Conservation (phyloP, 1,140 invertebrate genomes). For the Tetramorium simillimum region DNA sequence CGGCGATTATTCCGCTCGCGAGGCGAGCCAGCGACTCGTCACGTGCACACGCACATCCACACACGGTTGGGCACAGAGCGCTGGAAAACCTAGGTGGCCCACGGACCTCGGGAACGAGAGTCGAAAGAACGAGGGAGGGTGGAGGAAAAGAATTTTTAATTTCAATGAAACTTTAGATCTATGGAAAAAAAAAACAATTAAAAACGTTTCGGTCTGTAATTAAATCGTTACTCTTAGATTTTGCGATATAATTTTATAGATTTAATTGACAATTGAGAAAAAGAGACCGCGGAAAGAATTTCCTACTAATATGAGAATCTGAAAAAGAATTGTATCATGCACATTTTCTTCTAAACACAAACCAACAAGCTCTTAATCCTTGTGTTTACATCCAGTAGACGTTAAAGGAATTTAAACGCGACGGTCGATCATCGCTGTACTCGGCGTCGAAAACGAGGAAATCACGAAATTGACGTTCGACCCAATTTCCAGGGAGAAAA, state of each 20-base stretch:
- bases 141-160: not conserved
- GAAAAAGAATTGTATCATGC: not conserved
- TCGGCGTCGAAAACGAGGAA: not conserved
- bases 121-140: too few relatives aligned
- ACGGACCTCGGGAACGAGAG: not conserved
- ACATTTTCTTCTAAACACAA: not conserved
- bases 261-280: not conserved
- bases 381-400: not conserved
- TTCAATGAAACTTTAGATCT: not conserved
- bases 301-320: not conserved
- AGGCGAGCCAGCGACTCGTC: conserved; percentile 29
- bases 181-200: not conserved
- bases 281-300: not conserved
- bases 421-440: not conserved
- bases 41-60: not conserved
- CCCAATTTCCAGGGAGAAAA: not conserved
- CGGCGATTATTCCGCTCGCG: not conserved
- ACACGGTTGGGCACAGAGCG: not conserved
- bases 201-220: not conserved
- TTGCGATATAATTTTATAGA: not conserved
- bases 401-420: not conserved
- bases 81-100: not conserved
- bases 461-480: not conserved
- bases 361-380: not conserved
- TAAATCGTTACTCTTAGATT: not conserved